Conservation (phyloP, 1,140 invertebrate species). For the Phenacoccus solenopsis region DNA sequence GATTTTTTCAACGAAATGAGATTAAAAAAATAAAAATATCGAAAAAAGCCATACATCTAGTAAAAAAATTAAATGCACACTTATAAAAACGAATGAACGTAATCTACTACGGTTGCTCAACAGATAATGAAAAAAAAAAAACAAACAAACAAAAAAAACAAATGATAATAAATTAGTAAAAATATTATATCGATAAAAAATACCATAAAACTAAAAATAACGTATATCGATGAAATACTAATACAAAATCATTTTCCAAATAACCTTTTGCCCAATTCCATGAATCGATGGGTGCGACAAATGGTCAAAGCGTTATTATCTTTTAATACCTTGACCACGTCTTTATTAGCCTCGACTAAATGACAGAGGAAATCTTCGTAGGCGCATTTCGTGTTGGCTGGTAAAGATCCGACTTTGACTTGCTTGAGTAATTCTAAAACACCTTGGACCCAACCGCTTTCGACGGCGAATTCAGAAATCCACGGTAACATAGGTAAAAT, state of each 20-base stretch:
- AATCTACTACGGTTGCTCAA: too few species aligned
- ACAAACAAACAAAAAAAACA: too few species aligned
- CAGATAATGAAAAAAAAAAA: too few species aligned
- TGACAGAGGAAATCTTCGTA: conserved; percentile 80
- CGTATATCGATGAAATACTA: too few species aligned
- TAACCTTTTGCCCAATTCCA: conserved; percentile 66
- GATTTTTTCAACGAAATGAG: too few species aligned
- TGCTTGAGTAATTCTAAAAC: conserved; percentile 66
- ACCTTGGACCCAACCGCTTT: conserved; percentile 82
- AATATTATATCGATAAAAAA: too few species aligned
- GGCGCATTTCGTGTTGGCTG: conserved; percentile 69
- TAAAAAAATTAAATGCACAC: too few species aligned
- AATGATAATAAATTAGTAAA: neutral
- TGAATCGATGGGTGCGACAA: conserved; percentile 71
- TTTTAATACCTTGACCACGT: conserved; percentile 60
- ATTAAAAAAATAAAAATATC: too few species aligned
- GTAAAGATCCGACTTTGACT: conserved; percentile 65
- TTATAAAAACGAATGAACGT: too few species aligned
- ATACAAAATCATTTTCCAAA: neutral
- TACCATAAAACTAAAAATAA: too few species aligned
- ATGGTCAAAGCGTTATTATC: conserved; percentile 68
- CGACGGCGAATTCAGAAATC: conserved; percentile 79
- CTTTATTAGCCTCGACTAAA: conserved; percentile 65
- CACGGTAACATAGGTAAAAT: conserved; percentile 67
- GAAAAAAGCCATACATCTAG: too few species aligned